These are phyloP conservation scores for Pomatorhinus ruficollis DNA, from an alignment of 2,113 vertebrate species.

Conservation along the genomic window DNA sequence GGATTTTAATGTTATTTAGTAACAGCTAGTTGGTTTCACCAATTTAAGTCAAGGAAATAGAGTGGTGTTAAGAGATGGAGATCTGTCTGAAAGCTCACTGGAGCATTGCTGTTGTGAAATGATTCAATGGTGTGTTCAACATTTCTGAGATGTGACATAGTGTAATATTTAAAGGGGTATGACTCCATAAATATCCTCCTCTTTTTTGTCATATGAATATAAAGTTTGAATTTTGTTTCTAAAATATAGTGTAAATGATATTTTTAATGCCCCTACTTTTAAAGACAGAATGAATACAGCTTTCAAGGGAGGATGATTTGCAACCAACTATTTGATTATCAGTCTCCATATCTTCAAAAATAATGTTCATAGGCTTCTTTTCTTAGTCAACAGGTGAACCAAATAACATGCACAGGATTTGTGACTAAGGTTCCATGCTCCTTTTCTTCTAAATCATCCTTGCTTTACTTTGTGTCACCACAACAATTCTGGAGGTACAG, in stretches of 20 bases:
- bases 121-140: neutral
- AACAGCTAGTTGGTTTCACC: neutral
- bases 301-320: constrained; percentile 39
- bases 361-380: neutral
- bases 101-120: neutral
- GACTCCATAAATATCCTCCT: neutral
- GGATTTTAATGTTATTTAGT: neutral
- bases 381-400: neutral
- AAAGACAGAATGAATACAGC: neutral
- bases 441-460: neutral
- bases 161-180: neutral
- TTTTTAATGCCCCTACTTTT: neutral
- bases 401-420: neutral
- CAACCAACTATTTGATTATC: neutral
- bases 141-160: neutral
- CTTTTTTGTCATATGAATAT: neutral
- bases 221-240: neutral
- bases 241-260: constrained; percentile 5
- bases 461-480: neutral
- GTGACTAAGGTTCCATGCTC: neutral
- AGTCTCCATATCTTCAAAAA: neutral
- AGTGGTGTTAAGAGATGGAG: neutral
- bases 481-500: neutral
- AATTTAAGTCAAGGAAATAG: neutral
- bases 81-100: neutral